Conservation (phyloP, 2,113 vertebrate genomes). For the Ictalurus punctatus region DNA sequence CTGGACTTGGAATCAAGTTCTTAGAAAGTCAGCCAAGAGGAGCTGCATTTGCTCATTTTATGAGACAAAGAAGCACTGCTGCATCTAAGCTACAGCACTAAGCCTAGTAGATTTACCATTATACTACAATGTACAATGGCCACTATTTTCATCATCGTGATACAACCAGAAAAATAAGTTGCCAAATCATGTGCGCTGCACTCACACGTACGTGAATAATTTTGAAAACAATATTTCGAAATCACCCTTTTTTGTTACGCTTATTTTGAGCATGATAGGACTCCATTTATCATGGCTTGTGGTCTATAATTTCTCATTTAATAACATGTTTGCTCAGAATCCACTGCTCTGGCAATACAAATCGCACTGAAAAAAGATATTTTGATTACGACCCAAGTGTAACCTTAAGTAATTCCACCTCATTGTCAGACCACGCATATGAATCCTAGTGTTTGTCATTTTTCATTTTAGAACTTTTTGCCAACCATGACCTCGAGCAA, state of each 20-base stretch:
- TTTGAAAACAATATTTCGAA: not conserved
- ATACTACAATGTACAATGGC: not conserved
- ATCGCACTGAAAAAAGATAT: not conserved
- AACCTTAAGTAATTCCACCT: not conserved
- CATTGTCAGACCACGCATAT: not conserved
- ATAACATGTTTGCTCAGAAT: not conserved
- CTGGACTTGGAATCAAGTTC: slow-evolving; percentile 43
- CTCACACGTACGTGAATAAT: too few species aligned
- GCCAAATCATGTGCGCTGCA: not conserved
- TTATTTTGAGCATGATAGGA: not conserved
- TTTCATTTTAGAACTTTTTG: not conserved
- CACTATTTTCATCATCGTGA: not conserved
- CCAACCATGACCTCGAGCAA: not conserved
- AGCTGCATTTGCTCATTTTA: slow-evolving; percentile 13
- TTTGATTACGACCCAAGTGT: not conserved
- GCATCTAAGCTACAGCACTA: not conserved
- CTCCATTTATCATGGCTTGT: too few species aligned
- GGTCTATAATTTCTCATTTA: not conserved
- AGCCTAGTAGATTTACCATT: not conserved
- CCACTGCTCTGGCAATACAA: not conserved
- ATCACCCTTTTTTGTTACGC: not conserved
- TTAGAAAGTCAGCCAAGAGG: slow-evolving; percentile 39
- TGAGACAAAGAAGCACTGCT: not conserved
- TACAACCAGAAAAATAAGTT: not conserved
- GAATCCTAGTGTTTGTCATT: not conserved